These are phyloP conservation scores for Entomobrya multifasciata DNA, from an alignment of 2,888 invertebrate genomes.

Conservation along the genomic window DNA sequence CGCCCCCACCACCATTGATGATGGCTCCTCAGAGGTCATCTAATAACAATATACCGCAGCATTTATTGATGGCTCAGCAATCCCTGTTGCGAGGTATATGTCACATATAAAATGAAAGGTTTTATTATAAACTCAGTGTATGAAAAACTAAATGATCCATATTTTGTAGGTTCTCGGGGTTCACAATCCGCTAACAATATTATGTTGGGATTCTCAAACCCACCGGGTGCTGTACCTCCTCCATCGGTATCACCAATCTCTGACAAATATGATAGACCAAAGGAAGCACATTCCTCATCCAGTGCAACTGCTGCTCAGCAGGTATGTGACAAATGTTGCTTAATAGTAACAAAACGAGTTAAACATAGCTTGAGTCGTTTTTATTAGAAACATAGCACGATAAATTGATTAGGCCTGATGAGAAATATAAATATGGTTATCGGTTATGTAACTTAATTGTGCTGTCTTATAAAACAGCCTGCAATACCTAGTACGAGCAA, in stretches of 20 bases:
- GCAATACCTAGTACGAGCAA: conserved; percentile 74
- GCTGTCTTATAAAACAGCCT: conserved; percentile 68
- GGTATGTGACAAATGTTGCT: conserved; percentile 20
- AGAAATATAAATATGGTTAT: conserved; percentile 38
- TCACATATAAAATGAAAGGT: conserved; percentile 16
- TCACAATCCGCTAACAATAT: conserved; percentile 76
- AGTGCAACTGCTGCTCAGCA: conserved; percentile 75
- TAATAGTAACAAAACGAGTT: not conserved
- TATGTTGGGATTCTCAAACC: conserved; percentile 78
- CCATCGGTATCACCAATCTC: conserved; percentile 76
- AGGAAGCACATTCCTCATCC: conserved; percentile 79
- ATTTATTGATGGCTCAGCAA: conserved; percentile 83
- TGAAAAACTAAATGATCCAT: too few relatives aligned
- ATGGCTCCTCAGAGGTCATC: conserved; percentile 83
- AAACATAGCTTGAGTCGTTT: not conserved
- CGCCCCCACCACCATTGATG: conserved; percentile 83
- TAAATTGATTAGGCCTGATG: not conserved
- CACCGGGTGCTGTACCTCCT: conserved; percentile 79
- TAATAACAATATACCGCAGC: conserved; percentile 82
- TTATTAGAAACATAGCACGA: not conserved
- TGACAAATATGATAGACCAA: conserved; percentile 79
- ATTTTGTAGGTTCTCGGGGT: conserved; percentile 69
- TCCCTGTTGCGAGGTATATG: conserved; percentile 82
- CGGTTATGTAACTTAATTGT: conserved; percentile 70
- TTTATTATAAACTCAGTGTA: not conserved